Conservation (phyloP, 2,113 vertebrate species). For the Percina caprodes region DNA sequence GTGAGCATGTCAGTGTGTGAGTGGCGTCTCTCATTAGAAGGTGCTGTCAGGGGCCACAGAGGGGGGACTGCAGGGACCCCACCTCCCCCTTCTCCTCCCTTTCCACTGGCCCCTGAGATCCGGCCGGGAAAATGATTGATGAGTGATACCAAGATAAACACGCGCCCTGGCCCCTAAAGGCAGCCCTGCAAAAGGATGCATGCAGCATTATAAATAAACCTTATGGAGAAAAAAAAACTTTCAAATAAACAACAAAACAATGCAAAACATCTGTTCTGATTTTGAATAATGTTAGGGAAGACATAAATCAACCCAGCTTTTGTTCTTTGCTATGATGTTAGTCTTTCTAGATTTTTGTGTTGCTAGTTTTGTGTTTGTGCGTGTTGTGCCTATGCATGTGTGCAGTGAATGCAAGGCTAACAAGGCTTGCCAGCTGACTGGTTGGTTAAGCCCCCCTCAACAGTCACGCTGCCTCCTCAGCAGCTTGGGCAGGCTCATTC, state of each 20-base stretch:
- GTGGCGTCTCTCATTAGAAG: conserved; percentile 87
- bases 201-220: conserved; percentile 80
- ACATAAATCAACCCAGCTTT: conserved; percentile 40
- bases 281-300: conserved; percentile 42
- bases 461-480: conserved; percentile 53
- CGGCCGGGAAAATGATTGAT: conserved; percentile 83
- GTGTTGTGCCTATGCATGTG: conserved; percentile 46
- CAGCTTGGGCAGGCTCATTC: conserved; percentile 67
- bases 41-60: conserved; percentile 83
- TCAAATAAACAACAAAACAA: conserved; percentile 73
- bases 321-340: conserved; percentile 57
- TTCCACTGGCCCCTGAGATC: conserved; percentile 78
- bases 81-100: conserved; percentile 55
- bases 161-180: conserved; percentile 72
- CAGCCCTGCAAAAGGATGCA: conserved; percentile 81
- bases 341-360: conserved; percentile 20
- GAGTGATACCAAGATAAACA: conserved; percentile 86
- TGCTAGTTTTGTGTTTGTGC: conserved; percentile 29
- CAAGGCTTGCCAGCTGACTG: conserved; percentile 75
- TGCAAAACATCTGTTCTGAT: conserved; percentile 66
- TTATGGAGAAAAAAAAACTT: conserved; percentile 31
- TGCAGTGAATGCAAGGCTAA: conserved; percentile 64
- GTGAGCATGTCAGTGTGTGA: conserved; percentile 71
- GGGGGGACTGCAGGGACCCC: conserved; percentile 75
- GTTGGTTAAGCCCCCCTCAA: conserved; percentile 68